Base-by-base conservation (phyloP, 2,113 vertebrate species). In the Corapipo altera region DNA sequence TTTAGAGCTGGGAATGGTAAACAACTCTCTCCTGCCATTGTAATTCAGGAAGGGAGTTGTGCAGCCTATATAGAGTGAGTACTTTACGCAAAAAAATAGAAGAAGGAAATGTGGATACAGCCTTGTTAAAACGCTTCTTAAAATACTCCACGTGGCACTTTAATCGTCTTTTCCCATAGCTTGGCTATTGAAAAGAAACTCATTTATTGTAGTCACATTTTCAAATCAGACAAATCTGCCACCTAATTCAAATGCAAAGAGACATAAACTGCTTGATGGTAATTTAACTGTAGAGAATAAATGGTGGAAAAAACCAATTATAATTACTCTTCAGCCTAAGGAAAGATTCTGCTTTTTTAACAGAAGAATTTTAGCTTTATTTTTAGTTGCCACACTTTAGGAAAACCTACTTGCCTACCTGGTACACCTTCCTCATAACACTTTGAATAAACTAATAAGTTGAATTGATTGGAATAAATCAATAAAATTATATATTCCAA, bases 331-430 rank as follows among this genome's bases (percentile, higher is more conserved):
- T 92, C 73, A 91, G 41, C 77, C 85, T 66, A 66, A 35, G 43
- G 87, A 88, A 78, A 88, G 24, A 61, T 57, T 74, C 44, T 76
- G 74, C 37, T 96, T 96, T 94, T 91, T 96, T 94, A 96, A 96
- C 52, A 92, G 58, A 73, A 76, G 49, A 93, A 77, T 83, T 96
- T 89, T 35, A 93, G 83, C 61, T 85, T 93, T 93, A 64, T 79
- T 94, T 91, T 84, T 22, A 72, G 66, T 66, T 41, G 41, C 81
- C 70, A 71, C 22, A 62, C 9, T 27, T 89, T 54, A 92, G 93
- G 49, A 91, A 69, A 73, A 62, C 11, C 75, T 67, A 54, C 55
- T 89, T 82, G 88, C 71, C 44, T 70, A 69, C n/a, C 37, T 62
- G 37, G 41, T 32, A 73, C 72, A 84, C 66, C 32, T 88, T 88